Evolutionary conservation across 2,797 vertebrate species (phyloP).

Genomic region (Clarias laeviceps): DNA sequence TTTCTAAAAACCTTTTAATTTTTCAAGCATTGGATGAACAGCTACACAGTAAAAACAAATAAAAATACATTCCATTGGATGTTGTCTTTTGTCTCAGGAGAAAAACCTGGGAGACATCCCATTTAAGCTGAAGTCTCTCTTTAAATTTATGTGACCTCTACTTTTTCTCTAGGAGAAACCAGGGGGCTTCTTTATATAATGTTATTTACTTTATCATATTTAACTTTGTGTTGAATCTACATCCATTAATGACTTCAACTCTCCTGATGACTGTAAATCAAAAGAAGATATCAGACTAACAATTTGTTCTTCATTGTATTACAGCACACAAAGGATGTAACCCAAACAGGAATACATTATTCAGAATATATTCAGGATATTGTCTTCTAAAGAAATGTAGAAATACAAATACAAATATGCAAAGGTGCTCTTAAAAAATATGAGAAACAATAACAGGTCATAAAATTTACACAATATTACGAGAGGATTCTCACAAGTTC

Average conservation of each 20-base stretch:
- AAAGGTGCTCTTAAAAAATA: background rate
- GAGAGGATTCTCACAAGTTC: background rate
- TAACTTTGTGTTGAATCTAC: background rate
- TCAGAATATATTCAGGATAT: background rate
- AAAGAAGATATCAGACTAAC: background rate
- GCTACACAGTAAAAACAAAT: background rate
- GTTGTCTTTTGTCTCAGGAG: background rate
- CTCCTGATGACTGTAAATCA: background rate
- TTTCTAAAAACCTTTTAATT: background rate
- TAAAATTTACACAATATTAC: background rate
- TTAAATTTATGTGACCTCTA: background rate
- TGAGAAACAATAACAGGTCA: background rate
- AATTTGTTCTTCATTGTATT: background rate
- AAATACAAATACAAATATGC: background rate
- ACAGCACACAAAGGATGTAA: background rate
- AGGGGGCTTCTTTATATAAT: too few relatives aligned
- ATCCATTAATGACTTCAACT: background rate
- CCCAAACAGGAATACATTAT: background rate
- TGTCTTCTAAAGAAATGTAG: background rate
- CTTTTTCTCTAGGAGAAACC: background rate
- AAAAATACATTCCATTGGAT: background rate
- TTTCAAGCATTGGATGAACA: background rate
- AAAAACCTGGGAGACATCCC: background rate
- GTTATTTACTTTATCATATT: background rate
- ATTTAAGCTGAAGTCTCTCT: background rate